These are phyloP conservation scores for Hydroisotoma schaefferi DNA, from an alignment of 2,888 invertebrate genomes.

Conservation along the genomic window DNA sequence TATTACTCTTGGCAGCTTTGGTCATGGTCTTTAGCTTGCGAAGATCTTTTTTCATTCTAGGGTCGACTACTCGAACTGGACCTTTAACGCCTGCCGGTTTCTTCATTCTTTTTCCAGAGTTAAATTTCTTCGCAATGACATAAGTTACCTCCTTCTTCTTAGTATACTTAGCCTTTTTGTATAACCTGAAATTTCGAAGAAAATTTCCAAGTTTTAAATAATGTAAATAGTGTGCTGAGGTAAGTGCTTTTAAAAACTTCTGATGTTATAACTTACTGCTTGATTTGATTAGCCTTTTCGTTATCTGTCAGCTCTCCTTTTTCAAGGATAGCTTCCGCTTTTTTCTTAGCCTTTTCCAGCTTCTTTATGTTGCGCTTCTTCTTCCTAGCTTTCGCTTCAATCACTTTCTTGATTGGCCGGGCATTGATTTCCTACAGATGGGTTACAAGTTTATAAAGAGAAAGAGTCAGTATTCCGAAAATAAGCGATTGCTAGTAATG, in stretches of 20 bases:
- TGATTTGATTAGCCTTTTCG: slow-evolving; percentile 90
- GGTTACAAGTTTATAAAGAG: slow-evolving; percentile 1
- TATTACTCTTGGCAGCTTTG: slow-evolving; percentile 35
- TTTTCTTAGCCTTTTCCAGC: slow-evolving; percentile 91
- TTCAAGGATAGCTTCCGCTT: slow-evolving; percentile 89
- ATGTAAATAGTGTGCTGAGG: background rate
- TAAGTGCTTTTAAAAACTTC: slow-evolving; percentile 10
- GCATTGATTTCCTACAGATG: slow-evolving; percentile 72
- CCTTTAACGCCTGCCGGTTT: slow-evolving; percentile 88
- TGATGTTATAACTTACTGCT: slow-evolving; percentile 62
- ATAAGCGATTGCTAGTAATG: background rate
- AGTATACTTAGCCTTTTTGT: slow-evolving; percentile 80
- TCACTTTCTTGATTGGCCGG: slow-evolving; percentile 93
- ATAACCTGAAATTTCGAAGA: slow-evolving; percentile 61
- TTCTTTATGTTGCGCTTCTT: slow-evolving; percentile 82
- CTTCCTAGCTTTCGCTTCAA: slow-evolving; percentile 97
- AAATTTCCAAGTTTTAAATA: background rate
- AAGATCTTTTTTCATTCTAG: slow-evolving; percentile 89
- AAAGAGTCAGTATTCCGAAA: background rate
- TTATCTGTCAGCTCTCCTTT: slow-evolving; percentile 82
- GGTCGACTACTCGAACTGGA: slow-evolving; percentile 90
- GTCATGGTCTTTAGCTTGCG: slow-evolving; percentile 48
- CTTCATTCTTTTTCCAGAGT: slow-evolving; percentile 68
- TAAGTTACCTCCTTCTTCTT: slow-evolving; percentile 89
- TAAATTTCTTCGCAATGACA: slow-evolving; percentile 87